Evolutionary conservation across 2,888 invertebrate species (phyloP).

Genomic region (Drosophila peninsularis): DNA sequence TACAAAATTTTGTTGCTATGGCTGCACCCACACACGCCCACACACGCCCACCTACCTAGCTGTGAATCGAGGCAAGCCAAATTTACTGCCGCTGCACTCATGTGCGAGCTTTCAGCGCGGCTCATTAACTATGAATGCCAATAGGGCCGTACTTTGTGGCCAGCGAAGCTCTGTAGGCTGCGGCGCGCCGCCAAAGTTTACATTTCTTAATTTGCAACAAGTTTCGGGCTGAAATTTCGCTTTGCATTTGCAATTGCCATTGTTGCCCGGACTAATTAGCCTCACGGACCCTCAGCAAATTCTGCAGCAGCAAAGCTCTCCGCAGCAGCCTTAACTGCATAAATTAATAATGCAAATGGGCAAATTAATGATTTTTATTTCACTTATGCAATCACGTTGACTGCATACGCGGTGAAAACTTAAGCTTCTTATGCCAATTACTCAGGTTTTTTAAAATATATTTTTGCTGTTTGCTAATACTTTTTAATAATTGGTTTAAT

Average conservation of each 20-base stretch:
- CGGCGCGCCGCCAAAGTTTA: conserved; percentile 1
- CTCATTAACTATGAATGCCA: conserved; percentile 67
- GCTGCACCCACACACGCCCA: background rate
- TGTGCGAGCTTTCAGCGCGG: conserved; percentile 35
- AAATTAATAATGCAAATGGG: background rate
- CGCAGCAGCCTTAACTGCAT: background rate
- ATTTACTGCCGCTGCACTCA: conserved; percentile 36
- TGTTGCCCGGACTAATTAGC: conserved; percentile 60
- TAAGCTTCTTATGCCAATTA: conserved; percentile 6
- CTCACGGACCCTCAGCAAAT: too few species aligned
- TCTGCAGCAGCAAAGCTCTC: background rate
- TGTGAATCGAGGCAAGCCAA: conserved; percentile 45
- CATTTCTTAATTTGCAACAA: conserved; percentile 24
- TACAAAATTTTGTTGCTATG: conserved; percentile 41
- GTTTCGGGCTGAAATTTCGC: conserved; percentile 31
- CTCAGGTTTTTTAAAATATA: too few species aligned
- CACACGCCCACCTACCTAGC: background rate
- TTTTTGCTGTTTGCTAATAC: too few species aligned
- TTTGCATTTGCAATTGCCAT: conserved; percentile 38
- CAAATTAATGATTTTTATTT: background rate
- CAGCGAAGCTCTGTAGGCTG: conserved; percentile 1
- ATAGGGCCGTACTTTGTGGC: conserved; percentile 41
- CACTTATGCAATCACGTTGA: background rate
- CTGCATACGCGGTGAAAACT: background rate
- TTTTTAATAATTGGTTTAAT: too few species aligned